phyloP scores from a whole-genome alignment of 2,113 vertebrate genomes.

The Zingel zingel region DNA sequence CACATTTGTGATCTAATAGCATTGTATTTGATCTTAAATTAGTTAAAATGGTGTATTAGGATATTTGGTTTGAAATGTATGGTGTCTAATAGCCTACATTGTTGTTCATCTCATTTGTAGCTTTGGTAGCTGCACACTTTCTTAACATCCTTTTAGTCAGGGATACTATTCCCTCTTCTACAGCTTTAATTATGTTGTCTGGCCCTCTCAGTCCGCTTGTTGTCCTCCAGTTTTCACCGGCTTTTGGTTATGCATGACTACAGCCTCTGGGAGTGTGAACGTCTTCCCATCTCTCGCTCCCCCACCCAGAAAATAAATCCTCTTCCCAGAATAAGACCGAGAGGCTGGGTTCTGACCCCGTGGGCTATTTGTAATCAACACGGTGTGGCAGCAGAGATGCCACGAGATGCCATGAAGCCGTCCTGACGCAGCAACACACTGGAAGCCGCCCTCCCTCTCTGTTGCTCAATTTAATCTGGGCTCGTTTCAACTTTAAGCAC shows the following conservation, averaged over 20 bases:
- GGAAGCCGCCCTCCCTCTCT: background rate
- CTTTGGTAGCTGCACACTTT: background rate
- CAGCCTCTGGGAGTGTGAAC: conserved; percentile 41
- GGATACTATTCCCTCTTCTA: conserved; percentile 32
- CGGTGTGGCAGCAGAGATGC: background rate
- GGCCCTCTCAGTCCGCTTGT: conserved; percentile 49
- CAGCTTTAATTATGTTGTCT: conserved; percentile 47
- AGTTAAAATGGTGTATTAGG: too few species aligned
- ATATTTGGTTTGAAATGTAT: too few species aligned
- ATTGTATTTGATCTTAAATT: too few species aligned
- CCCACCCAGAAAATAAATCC: conserved; percentile 51
- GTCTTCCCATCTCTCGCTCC: conserved; percentile 30
- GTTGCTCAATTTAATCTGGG: too few species aligned
- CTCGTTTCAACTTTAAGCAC: too few species aligned
- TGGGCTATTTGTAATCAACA: conserved; percentile 42
- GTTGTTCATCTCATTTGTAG: conserved; percentile 17
- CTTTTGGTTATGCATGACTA: conserved; percentile 59
- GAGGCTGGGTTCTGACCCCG: conserved; percentile 28
- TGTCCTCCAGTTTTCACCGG: conserved; percentile 60
- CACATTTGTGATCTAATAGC: too few species aligned
- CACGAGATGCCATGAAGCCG: conserved; percentile 6
- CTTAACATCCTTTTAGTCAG: conserved; percentile 36
- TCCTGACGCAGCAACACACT: conserved; percentile 13
- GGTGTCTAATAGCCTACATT: too few species aligned
- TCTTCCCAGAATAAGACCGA: conserved; percentile 34